Conservation (phyloP, 2,797 vertebrate species). For the Mus spretus region DNA sequence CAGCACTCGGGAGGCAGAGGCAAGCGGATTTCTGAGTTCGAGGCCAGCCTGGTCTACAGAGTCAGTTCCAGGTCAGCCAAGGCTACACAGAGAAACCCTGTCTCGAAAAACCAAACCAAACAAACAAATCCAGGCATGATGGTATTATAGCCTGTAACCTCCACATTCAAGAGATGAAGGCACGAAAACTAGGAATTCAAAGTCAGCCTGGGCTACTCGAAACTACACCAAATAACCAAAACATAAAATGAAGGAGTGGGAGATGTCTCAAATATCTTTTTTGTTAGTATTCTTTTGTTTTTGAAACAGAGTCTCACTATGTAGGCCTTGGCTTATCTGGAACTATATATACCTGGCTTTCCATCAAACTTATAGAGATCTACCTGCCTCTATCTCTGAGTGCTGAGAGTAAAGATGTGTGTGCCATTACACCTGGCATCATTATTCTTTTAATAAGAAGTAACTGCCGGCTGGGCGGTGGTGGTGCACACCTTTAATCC, state of each 20-base stretch:
- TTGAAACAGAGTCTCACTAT: not conserved
- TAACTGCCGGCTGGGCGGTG: too few relatives aligned
- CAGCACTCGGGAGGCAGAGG: not conserved
- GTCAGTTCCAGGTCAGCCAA: not conserved
- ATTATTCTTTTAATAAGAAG: not conserved
- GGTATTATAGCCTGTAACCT: not conserved
- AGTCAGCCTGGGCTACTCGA: not conserved
- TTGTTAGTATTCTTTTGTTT: not conserved
- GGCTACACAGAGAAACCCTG: too few relatives aligned
- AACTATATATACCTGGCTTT: not conserved
- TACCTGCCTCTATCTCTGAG: not conserved
- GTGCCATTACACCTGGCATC: not conserved
- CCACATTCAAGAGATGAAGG: not conserved
- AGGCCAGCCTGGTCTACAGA: not conserved
- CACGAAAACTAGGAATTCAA: not conserved
- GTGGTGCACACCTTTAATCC: too few relatives aligned
- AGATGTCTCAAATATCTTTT: not conserved
- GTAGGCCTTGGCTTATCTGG: not conserved
- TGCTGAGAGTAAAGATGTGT: not conserved
- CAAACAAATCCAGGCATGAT: not conserved
- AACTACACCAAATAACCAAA: not conserved
- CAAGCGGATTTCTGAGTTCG: not conserved
- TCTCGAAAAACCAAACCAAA: not conserved
- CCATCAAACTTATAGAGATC: not conserved
- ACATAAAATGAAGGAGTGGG: not conserved